phyloP scores from a whole-genome alignment of 2,888 invertebrate genomes.

The Syrphus vitripennis region DNA sequence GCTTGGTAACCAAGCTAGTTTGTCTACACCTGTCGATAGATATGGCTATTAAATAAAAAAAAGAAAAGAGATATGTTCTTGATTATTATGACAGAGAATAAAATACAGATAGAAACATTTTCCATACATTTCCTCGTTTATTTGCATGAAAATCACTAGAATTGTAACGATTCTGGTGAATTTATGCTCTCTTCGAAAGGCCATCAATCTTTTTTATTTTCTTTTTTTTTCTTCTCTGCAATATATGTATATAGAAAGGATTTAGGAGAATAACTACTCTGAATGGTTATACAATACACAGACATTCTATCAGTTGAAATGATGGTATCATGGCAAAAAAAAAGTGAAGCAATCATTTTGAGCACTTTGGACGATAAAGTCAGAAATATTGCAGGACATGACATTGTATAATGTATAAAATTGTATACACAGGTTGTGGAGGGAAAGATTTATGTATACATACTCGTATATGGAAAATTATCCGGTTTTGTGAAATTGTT shows the following conservation, averaged over 20 bases:
- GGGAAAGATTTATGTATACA: conserved; percentile 11
- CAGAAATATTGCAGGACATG: conserved; percentile 43
- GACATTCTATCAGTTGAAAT: neutral
- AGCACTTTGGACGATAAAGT: conserved; percentile 52
- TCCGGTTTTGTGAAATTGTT: conserved; percentile 19
- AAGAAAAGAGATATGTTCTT: conserved; percentile 5
- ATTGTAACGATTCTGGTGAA: conserved; percentile 27
- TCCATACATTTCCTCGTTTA: conserved; percentile 2
- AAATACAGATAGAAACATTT: conserved; percentile 18
- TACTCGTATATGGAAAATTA: conserved; percentile 14
- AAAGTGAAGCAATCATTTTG: conserved; percentile 37
- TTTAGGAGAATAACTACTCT: too few relatives aligned
- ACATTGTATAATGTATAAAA: neutral
- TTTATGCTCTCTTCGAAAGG: conserved; percentile 38
- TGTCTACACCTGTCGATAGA: conserved; percentile 14
- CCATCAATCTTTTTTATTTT: conserved; percentile 23
- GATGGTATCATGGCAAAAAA: conserved; percentile 13
- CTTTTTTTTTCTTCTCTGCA: neutral
- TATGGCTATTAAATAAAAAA: neutral
- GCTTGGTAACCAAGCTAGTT: neutral
- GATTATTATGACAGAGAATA: conserved; percentile 43
- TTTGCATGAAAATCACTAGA: conserved; percentile 26
- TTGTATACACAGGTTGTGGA: neutral
- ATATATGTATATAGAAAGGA: neutral
- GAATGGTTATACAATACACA: neutral